These are phyloP conservation scores for Smithornis capensis DNA, from an alignment of 2,113 vertebrate species.

Conservation along the genomic window DNA sequence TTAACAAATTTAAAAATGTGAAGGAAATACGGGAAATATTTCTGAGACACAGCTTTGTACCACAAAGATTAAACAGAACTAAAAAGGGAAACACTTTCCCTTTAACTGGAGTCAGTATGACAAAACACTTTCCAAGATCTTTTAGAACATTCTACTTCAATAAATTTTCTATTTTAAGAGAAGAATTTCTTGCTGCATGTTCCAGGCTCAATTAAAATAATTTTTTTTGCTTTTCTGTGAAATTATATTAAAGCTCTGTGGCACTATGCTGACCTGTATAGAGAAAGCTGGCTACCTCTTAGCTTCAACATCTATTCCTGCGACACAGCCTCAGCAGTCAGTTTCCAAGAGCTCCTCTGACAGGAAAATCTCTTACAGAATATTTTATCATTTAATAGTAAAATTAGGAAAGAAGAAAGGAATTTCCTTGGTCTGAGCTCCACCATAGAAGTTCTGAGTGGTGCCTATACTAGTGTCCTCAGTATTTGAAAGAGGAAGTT, in stretches of 20 bases:
- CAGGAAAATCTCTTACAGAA: not conserved
- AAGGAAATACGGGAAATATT: not conserved
- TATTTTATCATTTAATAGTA: conserved; percentile 18
- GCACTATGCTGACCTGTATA: conserved; percentile 1
- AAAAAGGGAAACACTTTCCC: not conserved
- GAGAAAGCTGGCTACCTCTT: conserved; percentile 27
- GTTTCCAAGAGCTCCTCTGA: conserved; percentile 20
- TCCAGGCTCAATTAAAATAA: conserved; percentile 21
- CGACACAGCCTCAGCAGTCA: conserved; percentile 31
- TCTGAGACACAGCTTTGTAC: not conserved
- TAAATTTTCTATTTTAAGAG: conserved; percentile 40
- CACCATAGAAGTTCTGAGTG: not conserved
- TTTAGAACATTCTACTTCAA: conserved; percentile 26
- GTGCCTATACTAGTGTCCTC: not conserved
- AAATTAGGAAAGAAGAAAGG: conserved; percentile 28
- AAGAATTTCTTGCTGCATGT: conserved; percentile 12
- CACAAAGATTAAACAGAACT: not conserved
- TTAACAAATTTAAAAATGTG: not conserved
- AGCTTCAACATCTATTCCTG: conserved; percentile 7
- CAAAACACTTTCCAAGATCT: not conserved
- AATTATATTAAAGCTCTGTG: conserved; percentile 42
- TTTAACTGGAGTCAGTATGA: not conserved
- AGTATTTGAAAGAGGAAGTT: not conserved
- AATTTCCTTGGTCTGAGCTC: not conserved
- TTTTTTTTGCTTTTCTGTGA: conserved; percentile 25